Conservation (phyloP, 2,888 invertebrate genomes). For the Ophion ellenae region DNA sequence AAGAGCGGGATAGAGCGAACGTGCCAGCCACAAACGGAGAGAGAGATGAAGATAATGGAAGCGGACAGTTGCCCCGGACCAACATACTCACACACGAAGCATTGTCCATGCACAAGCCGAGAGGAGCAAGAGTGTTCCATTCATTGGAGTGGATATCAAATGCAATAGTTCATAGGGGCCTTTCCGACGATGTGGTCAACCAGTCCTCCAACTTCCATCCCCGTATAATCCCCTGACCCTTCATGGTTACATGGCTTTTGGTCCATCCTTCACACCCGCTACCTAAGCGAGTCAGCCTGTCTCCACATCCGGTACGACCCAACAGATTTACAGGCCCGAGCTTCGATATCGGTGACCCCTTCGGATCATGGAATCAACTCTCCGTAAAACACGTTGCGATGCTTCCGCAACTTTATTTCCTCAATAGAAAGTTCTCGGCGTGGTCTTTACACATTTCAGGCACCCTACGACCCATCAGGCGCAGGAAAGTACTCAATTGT, state of each 20-base stretch:
- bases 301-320: constrained; percentile 50
- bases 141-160: constrained; percentile 81
- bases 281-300: constrained; percentile 38
- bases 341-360: constrained; percentile 61
- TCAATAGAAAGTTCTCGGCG: background rate
- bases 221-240: constrained; percentile 61
- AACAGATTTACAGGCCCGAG: constrained; percentile 62
- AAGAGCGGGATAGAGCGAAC: constrained; percentile 27
- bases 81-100: constrained; percentile 60
- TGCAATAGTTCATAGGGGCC: constrained; percentile 80
- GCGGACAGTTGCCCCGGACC: constrained; percentile 49
- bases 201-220: constrained; percentile 70
- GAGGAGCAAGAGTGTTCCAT: constrained; percentile 74
- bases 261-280: constrained; percentile 38
- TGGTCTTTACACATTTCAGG: constrained; percentile 1
- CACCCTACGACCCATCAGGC: background rate
- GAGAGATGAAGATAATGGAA: constrained; percentile 35
- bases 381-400: background rate
- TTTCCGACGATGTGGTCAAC: constrained; percentile 76
- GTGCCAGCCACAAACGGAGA: background rate
- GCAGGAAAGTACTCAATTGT: background rate
- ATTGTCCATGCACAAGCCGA: constrained; percentile 71
- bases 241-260: constrained; percentile 33
- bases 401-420: constrained; percentile 54
- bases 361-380: constrained; percentile 45